Conservation (phyloP, 2,797 vertebrate genomes). For the Amniataba percoides region DNA sequence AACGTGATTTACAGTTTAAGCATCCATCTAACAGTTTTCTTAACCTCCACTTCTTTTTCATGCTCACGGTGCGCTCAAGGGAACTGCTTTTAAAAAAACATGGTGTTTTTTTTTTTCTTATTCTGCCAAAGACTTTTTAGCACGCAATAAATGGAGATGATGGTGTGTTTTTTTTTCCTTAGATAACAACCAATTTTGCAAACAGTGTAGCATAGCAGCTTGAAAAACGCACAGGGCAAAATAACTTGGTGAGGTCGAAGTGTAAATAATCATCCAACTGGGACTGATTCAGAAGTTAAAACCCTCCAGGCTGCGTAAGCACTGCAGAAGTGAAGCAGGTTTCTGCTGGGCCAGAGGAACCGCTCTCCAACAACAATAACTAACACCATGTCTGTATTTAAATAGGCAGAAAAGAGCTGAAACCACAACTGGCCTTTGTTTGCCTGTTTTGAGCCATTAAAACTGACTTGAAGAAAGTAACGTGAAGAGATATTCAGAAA, state of each 20-base stretch:
- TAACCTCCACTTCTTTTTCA: not conserved
- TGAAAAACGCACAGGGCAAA: not conserved
- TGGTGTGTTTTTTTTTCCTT: not conserved
- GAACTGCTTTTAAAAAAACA: not conserved
- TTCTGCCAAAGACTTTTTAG: not conserved
- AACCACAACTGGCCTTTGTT: not conserved
- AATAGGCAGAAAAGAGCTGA: too few relatives aligned
- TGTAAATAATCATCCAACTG: not conserved
- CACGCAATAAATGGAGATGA: not conserved
- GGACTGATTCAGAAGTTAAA: not conserved
- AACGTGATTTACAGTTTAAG: not conserved
- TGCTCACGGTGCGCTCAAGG: not conserved
- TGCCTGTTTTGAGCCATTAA: not conserved
- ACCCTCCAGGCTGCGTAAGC: not conserved
- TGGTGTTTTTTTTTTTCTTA: not conserved
- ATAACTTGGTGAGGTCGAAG: too few relatives aligned
- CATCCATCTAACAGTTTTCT: not conserved
- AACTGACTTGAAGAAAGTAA: not conserved
- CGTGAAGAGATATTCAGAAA: not conserved
- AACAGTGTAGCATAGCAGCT: not conserved
- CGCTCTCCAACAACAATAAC: not conserved
- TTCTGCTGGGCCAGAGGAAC: not conserved
- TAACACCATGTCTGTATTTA: too few relatives aligned
- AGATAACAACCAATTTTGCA: not conserved
- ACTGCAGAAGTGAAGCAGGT: not conserved